Evolutionary conservation across 2,113 vertebrate species (phyloP).

Genomic region (Spermophilus dauricus): DNA sequence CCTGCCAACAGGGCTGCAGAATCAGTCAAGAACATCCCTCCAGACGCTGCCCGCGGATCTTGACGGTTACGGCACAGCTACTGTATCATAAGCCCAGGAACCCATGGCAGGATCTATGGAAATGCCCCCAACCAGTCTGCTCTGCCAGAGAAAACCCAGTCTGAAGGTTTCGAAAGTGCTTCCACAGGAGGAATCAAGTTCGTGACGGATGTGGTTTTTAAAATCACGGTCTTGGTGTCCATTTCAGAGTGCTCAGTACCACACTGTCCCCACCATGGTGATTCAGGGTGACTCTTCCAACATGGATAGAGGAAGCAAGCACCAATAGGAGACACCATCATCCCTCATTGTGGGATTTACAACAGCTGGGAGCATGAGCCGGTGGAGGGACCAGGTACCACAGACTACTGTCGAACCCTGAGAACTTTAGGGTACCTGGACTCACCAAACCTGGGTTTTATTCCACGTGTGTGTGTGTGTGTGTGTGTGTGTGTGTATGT

Average conservation of each 20-base stretch:
- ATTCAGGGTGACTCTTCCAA: constrained; percentile 1
- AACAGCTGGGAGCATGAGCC: not conserved
- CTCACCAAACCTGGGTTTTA: too few species aligned
- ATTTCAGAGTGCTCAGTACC: not conserved
- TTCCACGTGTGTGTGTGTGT: too few species aligned
- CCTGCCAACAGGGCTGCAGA: not conserved
- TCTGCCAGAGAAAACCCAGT: not conserved
- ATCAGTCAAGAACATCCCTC: not conserved
- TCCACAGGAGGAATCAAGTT: too few species aligned
- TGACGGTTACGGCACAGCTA: not conserved
- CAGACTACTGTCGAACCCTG: too few species aligned
- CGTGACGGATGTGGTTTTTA: not conserved
- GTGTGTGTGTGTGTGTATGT: too few species aligned
- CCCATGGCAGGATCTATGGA: not conserved
- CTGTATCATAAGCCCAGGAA: not conserved
- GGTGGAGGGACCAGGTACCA: not conserved
- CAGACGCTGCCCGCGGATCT: not conserved
- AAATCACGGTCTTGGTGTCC: not conserved
- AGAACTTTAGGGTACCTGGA: not conserved
- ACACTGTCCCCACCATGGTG: not conserved
- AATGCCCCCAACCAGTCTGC: not conserved
- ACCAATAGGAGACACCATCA: not conserved
- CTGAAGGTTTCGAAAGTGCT: too few species aligned
- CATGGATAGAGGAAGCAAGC: not conserved
- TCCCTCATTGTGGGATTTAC: not conserved